phyloP scores from a whole-genome alignment of 1,140 invertebrate species.

The Penaeus indicus region DNA sequence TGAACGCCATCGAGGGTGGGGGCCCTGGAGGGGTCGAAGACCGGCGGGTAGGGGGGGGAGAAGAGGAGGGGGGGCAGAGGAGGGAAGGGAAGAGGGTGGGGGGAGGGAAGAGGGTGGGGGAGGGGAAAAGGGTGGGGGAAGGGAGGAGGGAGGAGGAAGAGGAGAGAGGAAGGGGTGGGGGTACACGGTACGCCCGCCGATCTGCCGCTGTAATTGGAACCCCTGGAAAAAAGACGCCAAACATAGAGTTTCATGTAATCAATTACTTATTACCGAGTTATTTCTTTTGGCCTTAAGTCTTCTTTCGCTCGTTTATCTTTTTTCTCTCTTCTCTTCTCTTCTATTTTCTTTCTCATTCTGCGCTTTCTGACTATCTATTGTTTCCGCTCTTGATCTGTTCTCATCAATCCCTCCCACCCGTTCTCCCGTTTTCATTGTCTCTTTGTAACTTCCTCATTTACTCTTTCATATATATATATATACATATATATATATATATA shows the following conservation, averaged over 20 bases:
- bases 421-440: too few relatives aligned
- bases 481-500: too few relatives aligned
- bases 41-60: neutral
- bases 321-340: neutral
- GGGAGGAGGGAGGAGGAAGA: neutral
- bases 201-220: conserved; percentile 36
- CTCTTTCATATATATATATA: too few relatives aligned
- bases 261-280: conserved; percentile 54
- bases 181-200: neutral
- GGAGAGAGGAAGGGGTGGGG: neutral
- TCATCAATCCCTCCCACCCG: too few relatives aligned
- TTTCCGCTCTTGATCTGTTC: too few relatives aligned
- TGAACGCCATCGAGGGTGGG: too few relatives aligned
- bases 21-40: neutral
- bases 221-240: conserved; percentile 16
- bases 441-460: too few relatives aligned
- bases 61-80: neutral
- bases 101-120: neutral
- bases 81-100: neutral
- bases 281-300: conserved; percentile 28
- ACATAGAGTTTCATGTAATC: conserved; percentile 56
- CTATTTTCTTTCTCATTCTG: neutral
- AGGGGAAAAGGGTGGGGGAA: neutral
- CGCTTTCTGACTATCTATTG: neutral
- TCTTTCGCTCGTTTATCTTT: too few relatives aligned